Base-by-base conservation (phyloP, 2,113 vertebrate species). In the Menura novaehollandiae region DNA sequence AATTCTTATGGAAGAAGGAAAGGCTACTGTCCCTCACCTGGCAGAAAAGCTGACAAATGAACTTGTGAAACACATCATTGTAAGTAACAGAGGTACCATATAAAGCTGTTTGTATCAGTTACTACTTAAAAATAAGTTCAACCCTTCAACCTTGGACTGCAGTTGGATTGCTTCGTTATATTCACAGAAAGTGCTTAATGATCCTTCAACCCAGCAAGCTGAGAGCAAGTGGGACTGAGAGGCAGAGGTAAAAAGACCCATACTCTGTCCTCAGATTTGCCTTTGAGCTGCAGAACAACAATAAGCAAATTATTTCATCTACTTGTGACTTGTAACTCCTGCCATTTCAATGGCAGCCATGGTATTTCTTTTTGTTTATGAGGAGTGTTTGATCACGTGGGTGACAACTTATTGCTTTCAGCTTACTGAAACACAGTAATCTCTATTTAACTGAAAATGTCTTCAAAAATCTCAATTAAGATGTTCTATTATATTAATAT, bases 21-120 rank as follows among this genome's bases (percentile, higher is more conserved):
- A 18, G 35, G 98, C 98, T n/a, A 97, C 98, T 6, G 47, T 98
- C 30, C 97, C 97, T 55, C 10, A 8, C 14, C 59, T 98, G 86
- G 98, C 98, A 46, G 91, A 97, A 23, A 97, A 85, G 37, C 97
- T 98, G 56, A 97, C 97, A 74, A 60, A 37, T 15, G 97, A 98
- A 51, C 97, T 98, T 56, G 97, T 98, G 85, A 24, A 10, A 10
- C 97, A 97, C 75, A 98, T 98, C 56, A 63, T 20, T 68, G 98
- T 98, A 92, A 98, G 98, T 74, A 79, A 13, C 7, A 28, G 60
- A 72, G 47, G 12, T 58, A 12, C 28, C n/a, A 22, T 8, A 16
- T n/a, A 41, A 37, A 52, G 46, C 16, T 59, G 7, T 51, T 77
- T 71, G 16, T 49, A n/a, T 33, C 43, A 20, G n/a, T 58, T 52